phyloP scores from a whole-genome alignment of 2,113 vertebrate species.

The Mus pahari region DNA sequence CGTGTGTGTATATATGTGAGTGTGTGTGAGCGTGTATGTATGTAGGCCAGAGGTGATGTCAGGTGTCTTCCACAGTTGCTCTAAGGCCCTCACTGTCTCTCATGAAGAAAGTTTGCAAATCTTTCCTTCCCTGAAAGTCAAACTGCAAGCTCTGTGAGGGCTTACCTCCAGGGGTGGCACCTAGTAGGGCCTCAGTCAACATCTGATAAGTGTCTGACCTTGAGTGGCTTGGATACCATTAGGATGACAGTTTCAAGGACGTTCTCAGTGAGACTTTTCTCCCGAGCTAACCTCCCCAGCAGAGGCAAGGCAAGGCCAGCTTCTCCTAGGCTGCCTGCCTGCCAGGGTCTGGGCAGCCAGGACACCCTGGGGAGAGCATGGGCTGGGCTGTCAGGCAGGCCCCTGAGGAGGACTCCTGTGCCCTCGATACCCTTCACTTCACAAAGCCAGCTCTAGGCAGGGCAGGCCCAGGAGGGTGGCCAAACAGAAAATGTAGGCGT shows the following conservation, averaged over 20 bases:
- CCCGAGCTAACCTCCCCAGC: background rate
- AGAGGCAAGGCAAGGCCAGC: background rate
- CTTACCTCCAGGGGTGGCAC: background rate
- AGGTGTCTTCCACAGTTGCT: background rate
- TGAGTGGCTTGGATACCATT: background rate
- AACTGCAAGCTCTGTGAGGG: background rate
- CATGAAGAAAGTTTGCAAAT: background rate
- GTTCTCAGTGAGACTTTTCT: background rate
- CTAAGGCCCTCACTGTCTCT: background rate
- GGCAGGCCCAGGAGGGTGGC: background rate
- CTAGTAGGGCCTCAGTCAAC: background rate
- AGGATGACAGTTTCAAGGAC: background rate
- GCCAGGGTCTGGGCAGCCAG: background rate
- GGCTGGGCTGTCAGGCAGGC: background rate
- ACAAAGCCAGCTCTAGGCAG: background rate
- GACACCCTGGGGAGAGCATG: fast-evolving
- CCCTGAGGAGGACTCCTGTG: background rate
- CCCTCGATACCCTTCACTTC: background rate
- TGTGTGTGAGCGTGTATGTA: background rate
- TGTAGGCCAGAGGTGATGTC: background rate
- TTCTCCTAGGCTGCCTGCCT: background rate
- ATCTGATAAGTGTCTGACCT: background rate
- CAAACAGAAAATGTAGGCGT: background rate
- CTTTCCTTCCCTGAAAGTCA: background rate
- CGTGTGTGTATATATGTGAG: background rate